Conservation (phyloP, 2,113 vertebrate genomes). For the Paradoxurus hermaphroditus region DNA sequence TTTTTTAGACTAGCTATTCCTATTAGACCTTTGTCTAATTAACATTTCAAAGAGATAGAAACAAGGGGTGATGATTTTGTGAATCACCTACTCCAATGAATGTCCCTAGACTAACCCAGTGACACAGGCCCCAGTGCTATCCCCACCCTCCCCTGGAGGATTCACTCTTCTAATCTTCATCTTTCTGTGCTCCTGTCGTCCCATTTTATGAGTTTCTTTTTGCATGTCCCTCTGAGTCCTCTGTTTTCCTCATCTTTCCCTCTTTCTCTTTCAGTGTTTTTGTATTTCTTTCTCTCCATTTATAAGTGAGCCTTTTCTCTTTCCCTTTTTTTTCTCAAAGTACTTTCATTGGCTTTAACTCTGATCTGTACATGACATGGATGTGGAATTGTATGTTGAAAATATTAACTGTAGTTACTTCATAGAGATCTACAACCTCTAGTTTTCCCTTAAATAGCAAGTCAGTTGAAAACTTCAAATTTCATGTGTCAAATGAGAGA, state of each 20-base stretch:
- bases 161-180: not conserved
- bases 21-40: conserved; percentile 30
- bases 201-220: not conserved
- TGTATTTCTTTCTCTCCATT: not conserved
- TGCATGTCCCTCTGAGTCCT: not conserved
- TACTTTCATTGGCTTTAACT: not conserved
- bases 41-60: conserved; percentile 47
- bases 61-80: conserved; percentile 4
- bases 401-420: not conserved
- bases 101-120: conserved; percentile 36
- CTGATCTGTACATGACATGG: not conserved
- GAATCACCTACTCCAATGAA: not conserved
- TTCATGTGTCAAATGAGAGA: conserved; percentile 1
- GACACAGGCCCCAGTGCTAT: not conserved
- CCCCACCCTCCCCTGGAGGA: not conserved
- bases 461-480: conserved; percentile 5
- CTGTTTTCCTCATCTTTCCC: not conserved
- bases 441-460: not conserved
- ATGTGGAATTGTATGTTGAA: conserved; percentile 2
- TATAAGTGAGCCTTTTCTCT: not conserved
- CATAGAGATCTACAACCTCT: not conserved
- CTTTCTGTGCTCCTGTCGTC: not conserved
- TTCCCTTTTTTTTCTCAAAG: not conserved
- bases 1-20: conserved; percentile 26
- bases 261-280: not conserved